A percentile compares a stretch with the other conserved stretches of the same genome.
Conservation (phyloP, 2,888 invertebrate species). For the Cyrtodaria siliqua region DNA sequence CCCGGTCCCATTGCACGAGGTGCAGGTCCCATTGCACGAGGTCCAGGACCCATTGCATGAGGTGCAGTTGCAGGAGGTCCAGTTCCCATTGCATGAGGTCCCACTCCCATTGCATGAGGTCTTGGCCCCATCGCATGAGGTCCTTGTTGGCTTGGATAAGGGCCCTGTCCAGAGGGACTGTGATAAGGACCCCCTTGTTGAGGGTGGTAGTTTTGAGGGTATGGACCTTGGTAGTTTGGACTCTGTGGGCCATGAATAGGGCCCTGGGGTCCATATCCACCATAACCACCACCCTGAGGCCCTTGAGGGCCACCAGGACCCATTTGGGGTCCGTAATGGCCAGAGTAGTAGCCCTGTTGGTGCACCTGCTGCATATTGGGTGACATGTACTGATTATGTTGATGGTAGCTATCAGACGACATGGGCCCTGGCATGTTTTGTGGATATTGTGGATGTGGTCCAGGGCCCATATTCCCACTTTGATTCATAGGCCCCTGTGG, state of each 20-base stretch:
- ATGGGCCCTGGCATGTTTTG: slow-evolving; percentile 35
- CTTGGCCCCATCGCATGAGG: slow-evolving; percentile 27
- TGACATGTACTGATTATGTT: slow-evolving; percentile 49
- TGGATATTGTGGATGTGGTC: slow-evolving; percentile 25
- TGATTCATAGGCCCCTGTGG: slow-evolving; percentile 23
- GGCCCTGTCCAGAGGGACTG: not conserved
- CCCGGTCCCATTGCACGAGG: slow-evolving; percentile 14
- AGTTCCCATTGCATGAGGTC: no score
- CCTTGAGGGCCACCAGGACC: slow-evolving; percentile 8
- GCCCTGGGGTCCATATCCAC: slow-evolving; percentile 8
- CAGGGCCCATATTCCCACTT: slow-evolving; percentile 11
- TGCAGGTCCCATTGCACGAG: slow-evolving; percentile 21
- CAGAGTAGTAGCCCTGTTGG: slow-evolving; percentile 33
- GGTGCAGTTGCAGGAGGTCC: no score
- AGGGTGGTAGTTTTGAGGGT: slow-evolving; percentile 9
- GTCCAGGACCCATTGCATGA: slow-evolving; percentile 26
- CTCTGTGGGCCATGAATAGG: slow-evolving; percentile 26
- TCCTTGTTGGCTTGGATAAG: slow-evolving; percentile 15
- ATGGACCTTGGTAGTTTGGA: slow-evolving; percentile 37
- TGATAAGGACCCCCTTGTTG: slow-evolving; percentile 33
- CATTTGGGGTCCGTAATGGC: slow-evolving; percentile 39
- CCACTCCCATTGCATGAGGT: not conserved
- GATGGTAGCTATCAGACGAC: slow-evolving; percentile 53
- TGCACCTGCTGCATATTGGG: slow-evolving; percentile 40
- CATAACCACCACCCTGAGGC: slow-evolving; percentile 1